phyloP scores from a whole-genome alignment of 2,888 invertebrate species.

The Napeogenes sylphis region DNA sequence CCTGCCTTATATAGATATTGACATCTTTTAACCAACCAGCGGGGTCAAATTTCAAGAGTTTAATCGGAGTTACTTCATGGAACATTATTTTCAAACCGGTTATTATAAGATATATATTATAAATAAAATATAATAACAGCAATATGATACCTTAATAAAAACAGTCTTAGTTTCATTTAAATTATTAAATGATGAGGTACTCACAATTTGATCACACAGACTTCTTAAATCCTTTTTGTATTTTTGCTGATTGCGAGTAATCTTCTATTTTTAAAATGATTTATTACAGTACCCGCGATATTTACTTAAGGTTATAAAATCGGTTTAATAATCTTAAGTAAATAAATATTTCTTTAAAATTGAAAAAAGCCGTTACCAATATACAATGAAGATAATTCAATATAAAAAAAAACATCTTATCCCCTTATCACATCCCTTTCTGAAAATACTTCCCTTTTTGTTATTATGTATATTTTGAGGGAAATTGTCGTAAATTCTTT shows the following conservation, averaged over 20 bases:
- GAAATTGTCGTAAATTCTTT: conserved; percentile 54
- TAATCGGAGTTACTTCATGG: conserved; percentile 4
- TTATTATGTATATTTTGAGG: conserved; percentile 52
- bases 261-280: conserved; percentile 12
- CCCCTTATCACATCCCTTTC: conserved; percentile 24
- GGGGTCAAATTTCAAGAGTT: conserved; percentile 38
- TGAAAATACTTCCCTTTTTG: conserved; percentile 38
- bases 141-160: background rate
- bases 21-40: conserved; percentile 40
- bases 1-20: conserved; percentile 44
- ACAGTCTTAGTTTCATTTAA: conserved; percentile 7
- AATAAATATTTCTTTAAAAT: too few relatives aligned
- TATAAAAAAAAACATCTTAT: conserved; percentile 17
- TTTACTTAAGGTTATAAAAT: conserved; percentile 4
- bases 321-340: conserved; percentile 5
- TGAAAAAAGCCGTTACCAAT: background rate
- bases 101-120: background rate
- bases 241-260: conserved; percentile 23
- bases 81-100: conserved; percentile 1
- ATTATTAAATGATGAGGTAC: conserved; percentile 4
- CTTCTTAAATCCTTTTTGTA: conserved; percentile 26
- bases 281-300: conserved; percentile 10
- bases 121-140: background rate
- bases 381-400: conserved; percentile 16
- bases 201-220: conserved; percentile 12